phyloP scores from a whole-genome alignment of 2,888 invertebrate species.

The Subacronicta megacephala region DNA sequence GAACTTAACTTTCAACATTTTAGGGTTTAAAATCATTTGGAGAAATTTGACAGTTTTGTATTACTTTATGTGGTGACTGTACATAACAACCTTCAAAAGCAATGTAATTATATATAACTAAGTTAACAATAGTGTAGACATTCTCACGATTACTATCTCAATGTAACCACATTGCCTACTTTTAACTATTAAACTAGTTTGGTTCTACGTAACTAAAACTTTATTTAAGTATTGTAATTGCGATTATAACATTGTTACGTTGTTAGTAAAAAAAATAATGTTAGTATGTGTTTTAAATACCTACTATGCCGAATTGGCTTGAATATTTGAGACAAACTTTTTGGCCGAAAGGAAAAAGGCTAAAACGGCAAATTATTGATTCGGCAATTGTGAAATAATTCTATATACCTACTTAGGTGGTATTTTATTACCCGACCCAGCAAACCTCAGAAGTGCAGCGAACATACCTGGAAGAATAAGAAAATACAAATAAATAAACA shows the following conservation, averaged over 20 bases:
- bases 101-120: conserved; percentile 42
- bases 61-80: too few species aligned
- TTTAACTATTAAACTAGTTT: conserved; percentile 13
- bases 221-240: conserved; percentile 15
- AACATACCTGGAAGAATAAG: conserved; percentile 43
- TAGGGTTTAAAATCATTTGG: too few species aligned
- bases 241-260: conserved; percentile 1
- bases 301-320: too few species aligned
- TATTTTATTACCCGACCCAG: not conserved
- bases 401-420: too few species aligned
- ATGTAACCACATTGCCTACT: conserved; percentile 7
- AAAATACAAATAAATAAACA: conserved; percentile 15
- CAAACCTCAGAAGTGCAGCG: conserved; percentile 19
- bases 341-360: too few species aligned
- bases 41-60: too few species aligned
- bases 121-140: conserved; percentile 32
- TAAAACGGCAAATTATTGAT: too few species aligned
- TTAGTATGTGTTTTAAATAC: too few species aligned
- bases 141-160: conserved; percentile 53
- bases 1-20: too few species aligned
- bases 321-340: too few species aligned
- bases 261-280: too few species aligned
- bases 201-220: conserved; percentile 14
- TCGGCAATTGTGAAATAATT: too few species aligned
- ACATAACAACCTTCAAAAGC: conserved; percentile 37